Evolutionary conservation across 2,797 vertebrate species (phyloP).

Genomic region (Babyrousa celebensis): DNA sequence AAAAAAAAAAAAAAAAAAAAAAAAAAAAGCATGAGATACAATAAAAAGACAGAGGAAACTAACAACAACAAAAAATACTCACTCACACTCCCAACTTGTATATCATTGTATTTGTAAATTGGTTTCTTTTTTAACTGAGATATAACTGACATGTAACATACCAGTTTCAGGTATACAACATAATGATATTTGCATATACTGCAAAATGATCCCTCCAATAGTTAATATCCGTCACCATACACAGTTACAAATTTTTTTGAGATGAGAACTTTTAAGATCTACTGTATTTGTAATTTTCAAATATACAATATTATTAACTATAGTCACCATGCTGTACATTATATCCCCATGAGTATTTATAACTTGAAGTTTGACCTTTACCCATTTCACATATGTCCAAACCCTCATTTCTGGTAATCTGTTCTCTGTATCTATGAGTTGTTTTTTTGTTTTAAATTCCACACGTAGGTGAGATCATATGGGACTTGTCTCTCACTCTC

Average conservation of each 20-base stretch:
- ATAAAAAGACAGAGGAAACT: conserved; percentile 33
- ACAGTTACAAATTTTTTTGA: not conserved
- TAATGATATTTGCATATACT: not conserved
- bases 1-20: not conserved
- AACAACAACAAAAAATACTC: not conserved
- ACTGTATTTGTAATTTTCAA: not conserved
- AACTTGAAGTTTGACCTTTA: not conserved
- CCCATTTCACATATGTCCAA: not conserved
- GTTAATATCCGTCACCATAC: not conserved
- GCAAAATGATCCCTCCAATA: not conserved
- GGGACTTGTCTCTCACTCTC: not conserved
- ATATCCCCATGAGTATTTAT: not conserved
- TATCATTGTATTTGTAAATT: not conserved
- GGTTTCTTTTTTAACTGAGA: not conserved
- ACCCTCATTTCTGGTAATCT: not conserved
- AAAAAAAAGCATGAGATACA: not conserved
- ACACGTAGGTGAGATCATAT: not conserved
- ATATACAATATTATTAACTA: not conserved
- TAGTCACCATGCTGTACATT: not conserved
- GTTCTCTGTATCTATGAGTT: not conserved
- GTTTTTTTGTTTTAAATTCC: not conserved
- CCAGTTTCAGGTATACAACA: not conserved
- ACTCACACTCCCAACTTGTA: not conserved
- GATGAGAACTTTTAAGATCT: conserved; percentile 20
- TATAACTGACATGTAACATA: conserved; percentile 14